Base-by-base conservation (phyloP, 1,140 invertebrate genomes). In the Homarus americanus region DNA sequence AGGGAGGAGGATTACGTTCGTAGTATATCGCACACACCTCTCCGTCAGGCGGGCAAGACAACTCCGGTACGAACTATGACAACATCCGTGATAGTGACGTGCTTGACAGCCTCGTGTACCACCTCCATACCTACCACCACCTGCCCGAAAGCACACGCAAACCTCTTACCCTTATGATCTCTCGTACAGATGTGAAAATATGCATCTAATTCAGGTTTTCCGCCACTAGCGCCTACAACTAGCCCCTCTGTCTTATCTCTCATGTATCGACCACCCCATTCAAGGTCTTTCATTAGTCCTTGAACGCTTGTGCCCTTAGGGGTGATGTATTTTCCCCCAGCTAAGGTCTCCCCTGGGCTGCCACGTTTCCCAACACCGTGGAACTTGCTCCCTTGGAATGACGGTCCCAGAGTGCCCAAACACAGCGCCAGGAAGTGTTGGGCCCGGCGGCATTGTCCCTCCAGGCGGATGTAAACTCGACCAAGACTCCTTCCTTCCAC, bases 371-470 rank as follows among this genome's bases (percentile, higher is more conserved):
- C 76, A 15, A 79, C 76, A 17, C 76, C 76, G 24, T 79, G 76
- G 40, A 79, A 79, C 40, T 44, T 44, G 40, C 76, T 79, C 15
- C 34, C 85, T 17, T 34, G 24, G 24, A 58, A 78, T 17, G 85
- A 78, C 1, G 85, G 44, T 1, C 85, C 85, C 20, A 87, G 34
- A 0, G 85, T 79, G 75, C 85, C 85, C 44, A 87, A 24, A 38
- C 85, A 87, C 20, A 85, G 83, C n/a, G 69, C 83, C 5, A 85
- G 40, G 41, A 85, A 85, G 34, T 85, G 83, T 17, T 85, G 75
- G 12, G 85, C 85, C 24, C 69, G 49, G 1, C 75, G 75, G 28
- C 78, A 24, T 17, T 79, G 85, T 5, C 75, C 32, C n/a, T 41
- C 12, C 20, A 87, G 85, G 1, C 73, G 73, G 75, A 87, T 87